Evolutionary conservation across 2,888 invertebrate species (phyloP).

Genomic region (Steinernema scapterisci): DNA sequence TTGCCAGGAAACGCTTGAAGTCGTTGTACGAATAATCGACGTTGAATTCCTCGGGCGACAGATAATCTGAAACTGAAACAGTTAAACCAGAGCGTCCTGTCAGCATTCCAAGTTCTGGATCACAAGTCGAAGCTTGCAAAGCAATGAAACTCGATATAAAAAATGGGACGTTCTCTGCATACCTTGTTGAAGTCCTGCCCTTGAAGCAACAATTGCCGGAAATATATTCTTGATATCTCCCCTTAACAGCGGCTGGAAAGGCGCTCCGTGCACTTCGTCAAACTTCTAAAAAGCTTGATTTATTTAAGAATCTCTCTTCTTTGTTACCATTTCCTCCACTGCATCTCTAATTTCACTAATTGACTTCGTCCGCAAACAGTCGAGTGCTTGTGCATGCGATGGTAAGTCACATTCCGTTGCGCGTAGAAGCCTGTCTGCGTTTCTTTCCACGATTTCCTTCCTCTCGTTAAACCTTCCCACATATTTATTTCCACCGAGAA

Average conservation of each 20-base stretch:
- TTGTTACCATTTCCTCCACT: not conserved
- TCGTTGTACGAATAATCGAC: slow-evolving; percentile 30
- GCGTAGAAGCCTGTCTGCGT: slow-evolving; percentile 11
- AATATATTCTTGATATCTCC: not conserved
- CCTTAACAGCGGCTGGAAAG: not conserved
- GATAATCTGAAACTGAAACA: no score
- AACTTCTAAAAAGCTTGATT: not conserved
- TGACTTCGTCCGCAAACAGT: slow-evolving; percentile 16
- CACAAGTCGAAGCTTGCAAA: no score
- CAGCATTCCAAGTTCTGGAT: no score
- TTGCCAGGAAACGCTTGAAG: slow-evolving; percentile 42
- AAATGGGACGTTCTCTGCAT: no score
- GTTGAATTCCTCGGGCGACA: slow-evolving; percentile 31
- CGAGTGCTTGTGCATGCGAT: not conserved
- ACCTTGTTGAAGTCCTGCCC: not conserved
- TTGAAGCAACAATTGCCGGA: not conserved
- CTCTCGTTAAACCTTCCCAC: not conserved
- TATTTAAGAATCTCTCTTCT: not conserved
- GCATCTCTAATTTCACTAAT: not conserved
- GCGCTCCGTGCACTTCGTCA: slow-evolving; percentile 15
- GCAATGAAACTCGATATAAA: no score
- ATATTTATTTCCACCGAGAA: slow-evolving; percentile 18
- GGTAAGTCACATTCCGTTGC: not conserved
- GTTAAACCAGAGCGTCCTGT: no score
- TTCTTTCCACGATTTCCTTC: not conserved